These are phyloP conservation scores for Maconellicoccus hirsutus DNA, from an alignment of 1,140 invertebrate species.

Conservation along the genomic window DNA sequence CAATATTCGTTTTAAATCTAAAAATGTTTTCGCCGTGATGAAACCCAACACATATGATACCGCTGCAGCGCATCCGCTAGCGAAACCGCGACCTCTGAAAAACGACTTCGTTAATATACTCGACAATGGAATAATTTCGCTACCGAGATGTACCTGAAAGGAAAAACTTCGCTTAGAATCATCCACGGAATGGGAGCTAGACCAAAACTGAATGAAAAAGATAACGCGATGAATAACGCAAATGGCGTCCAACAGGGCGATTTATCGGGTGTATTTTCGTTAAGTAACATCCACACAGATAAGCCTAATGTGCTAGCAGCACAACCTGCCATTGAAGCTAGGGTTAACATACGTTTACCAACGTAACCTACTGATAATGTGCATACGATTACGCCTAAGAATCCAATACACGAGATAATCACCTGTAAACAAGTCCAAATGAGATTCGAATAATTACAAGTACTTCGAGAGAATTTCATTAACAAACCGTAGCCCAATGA, in stretches of 20 bases:
- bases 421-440: conserved; percentile 27
- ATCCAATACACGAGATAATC: conserved; percentile 26
- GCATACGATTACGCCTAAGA: conserved; percentile 27
- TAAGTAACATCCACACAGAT: conserved; percentile 15
- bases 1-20: conserved; percentile 24
- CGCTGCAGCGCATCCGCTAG: conserved; percentile 26
- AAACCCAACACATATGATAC: conserved; percentile 27
- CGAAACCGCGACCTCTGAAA: conserved; percentile 29
- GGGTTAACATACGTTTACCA: conserved; percentile 35
- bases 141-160: conserved; percentile 28
- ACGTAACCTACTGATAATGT: conserved; percentile 28
- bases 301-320: conserved; percentile 26
- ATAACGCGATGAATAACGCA: conserved; percentile 27
- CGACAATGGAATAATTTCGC: not conserved
- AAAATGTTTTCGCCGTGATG: conserved; percentile 29
- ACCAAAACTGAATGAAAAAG: conserved; percentile 29
- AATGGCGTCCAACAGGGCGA: conserved; percentile 27
- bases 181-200: conserved; percentile 32
- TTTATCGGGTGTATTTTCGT: not conserved
- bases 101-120: not conserved
- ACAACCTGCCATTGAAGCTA: conserved; percentile 33
- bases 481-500: conserved; percentile 36
- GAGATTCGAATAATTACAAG: not conserved
- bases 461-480: not conserved
- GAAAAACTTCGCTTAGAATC: conserved; percentile 32